These are phyloP conservation scores for Platycercus adscitus DNA, from an alignment of 2,113 vertebrate genomes.

Conservation along the genomic window DNA sequence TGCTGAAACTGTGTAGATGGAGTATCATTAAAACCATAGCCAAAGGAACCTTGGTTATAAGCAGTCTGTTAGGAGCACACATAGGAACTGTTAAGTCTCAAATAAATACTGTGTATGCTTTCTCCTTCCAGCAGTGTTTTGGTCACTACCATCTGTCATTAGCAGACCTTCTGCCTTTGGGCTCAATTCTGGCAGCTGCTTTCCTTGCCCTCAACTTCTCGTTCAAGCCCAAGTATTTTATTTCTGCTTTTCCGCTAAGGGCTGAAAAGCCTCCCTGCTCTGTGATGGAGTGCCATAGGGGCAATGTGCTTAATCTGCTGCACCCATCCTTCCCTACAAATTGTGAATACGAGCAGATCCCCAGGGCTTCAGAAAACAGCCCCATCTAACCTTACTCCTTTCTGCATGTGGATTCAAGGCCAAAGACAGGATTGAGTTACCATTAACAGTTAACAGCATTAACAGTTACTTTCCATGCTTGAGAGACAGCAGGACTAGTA, in stretches of 20 bases:
- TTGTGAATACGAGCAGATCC: not conserved
- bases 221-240: not conserved
- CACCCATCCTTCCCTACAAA: not conserved
- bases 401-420: not conserved
- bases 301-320: not conserved
- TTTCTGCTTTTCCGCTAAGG: not conserved
- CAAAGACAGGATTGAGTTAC: not conserved
- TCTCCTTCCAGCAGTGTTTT: constrained; percentile 43
- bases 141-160: constrained; percentile 53
- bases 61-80: not conserved
- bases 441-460: not conserved
- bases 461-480: not conserved
- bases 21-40: not conserved
- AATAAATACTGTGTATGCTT: constrained; percentile 22
- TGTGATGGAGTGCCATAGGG: not conserved
- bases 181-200: constrained; percentile 51
- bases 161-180: constrained; percentile 55
- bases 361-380: not conserved
- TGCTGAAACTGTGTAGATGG: not conserved
- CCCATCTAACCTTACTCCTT: not conserved
- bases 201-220: constrained; percentile 18
- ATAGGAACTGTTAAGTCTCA: not conserved
- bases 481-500: not conserved
- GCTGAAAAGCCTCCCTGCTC: not conserved
- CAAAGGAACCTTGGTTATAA: not conserved